These are phyloP conservation scores for Schizopygopsis pylzovi DNA, from an alignment of 2,797 vertebrate species.

Conservation along the genomic window DNA sequence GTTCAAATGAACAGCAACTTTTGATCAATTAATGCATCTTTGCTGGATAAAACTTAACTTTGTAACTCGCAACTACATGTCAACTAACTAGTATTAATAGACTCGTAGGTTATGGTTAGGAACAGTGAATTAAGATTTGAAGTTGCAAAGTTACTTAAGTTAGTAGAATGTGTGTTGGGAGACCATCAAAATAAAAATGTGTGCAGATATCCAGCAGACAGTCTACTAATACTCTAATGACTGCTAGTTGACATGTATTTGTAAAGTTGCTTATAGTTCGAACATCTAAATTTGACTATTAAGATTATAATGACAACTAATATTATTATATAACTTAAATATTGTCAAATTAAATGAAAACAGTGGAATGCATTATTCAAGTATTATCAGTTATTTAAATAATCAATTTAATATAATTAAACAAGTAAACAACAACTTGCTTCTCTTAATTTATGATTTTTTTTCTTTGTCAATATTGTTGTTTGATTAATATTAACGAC, in stretches of 20 bases:
- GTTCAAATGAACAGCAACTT: background rate
- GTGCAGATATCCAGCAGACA: too few species aligned
- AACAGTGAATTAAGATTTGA: too few species aligned
- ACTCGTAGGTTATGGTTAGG: background rate
- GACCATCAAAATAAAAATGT: too few species aligned
- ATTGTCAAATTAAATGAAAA: background rate
- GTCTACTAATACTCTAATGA: too few species aligned
- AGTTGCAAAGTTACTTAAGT: too few species aligned
- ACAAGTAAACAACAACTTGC: background rate
- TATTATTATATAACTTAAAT: background rate
- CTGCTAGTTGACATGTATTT: too few species aligned
- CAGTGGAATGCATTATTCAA: background rate
- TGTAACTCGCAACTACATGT: background rate
- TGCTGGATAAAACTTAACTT: background rate
- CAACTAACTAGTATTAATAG: background rate
- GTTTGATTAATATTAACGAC: slow-evolving; percentile 1
- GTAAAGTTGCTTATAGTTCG: too few species aligned
- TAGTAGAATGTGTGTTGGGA: too few species aligned
- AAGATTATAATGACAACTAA: background rate
- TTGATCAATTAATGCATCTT: background rate
- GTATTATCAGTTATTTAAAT: background rate
- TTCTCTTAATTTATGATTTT: background rate
- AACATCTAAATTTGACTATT: background rate
- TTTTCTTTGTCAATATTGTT: background rate
- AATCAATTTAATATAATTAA: background rate